Base-by-base conservation (phyloP, 1,140 invertebrate species). In the Eueides isabella region DNA sequence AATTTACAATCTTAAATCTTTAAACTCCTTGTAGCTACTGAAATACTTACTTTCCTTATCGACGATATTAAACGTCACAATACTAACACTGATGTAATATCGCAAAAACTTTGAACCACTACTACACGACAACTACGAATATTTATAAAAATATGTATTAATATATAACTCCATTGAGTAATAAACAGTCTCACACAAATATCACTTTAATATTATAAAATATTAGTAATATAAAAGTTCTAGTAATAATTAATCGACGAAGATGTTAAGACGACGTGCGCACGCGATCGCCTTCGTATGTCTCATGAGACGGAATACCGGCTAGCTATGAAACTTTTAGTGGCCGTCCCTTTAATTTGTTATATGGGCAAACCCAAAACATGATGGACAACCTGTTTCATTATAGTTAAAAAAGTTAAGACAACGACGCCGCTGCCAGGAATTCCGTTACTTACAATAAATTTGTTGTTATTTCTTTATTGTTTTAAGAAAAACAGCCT, bases 381-480 rank as follows among this genome's bases (percentile, higher is more conserved):
- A 55, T 69, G 67, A 69, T 61, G 30, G 67, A 69, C 55, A 69
- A 33, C 67, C 67, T 55, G 67, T 69, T 69, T 35, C 12, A 11
- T 26, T 26, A 7, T 55, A 12, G 48, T 55, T 19, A 19, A 55
- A 26, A 55, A 19, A 55, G 11, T 23, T 55, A 19, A 26, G 23
- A 55, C 7, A 55, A 12, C 44, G 9, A 23, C 44, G 44, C 44
- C 9, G 44, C 12, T 55, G 2, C 23, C 48, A 55, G 23, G 19
- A 55, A 26, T 26, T 26, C 26, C 12, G 19, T 11, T 11, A 2
- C 23, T 9, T 11, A 3, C 48, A 55, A 23, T 55, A 19, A 48
- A 19, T 48, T 14, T 41, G 38, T 41, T 41, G 16, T 48, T 11
- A 1, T 9, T 19, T 48, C 7, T 2, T 9, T 48, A 2, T 1